Base-by-base conservation (phyloP, 1,140 invertebrate genomes). In the Drosophila pandora region DNA sequence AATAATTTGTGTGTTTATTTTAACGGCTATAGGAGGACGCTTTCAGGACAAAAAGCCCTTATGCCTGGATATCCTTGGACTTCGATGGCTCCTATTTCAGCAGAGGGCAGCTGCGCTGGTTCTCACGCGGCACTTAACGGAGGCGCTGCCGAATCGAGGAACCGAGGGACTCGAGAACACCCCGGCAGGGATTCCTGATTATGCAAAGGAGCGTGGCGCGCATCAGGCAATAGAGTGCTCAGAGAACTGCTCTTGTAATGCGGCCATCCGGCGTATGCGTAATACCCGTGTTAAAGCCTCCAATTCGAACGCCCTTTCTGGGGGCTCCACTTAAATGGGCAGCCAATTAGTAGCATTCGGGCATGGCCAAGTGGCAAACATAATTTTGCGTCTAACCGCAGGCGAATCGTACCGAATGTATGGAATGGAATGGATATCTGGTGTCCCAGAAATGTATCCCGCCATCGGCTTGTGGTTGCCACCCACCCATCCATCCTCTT, bases 1-100 rank as follows among this genome's bases (percentile, higher is more conserved):
- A 87, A 88, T 87, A 87, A 87, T 87, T 87, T 87, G 83, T 87
- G 83, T 87, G 82, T 87, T 87, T 87, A 87, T 87, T 87, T 87
- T 87, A 82, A 88, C 82, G 85, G 82, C 82, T 79, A 61, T 59
- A 54, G 60, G 53, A 43, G 43, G 64, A 60, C 65, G 70, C 80
- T 61, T 56, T 48, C 34, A 1, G 23, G 39, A 45, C 23, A 23
- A 45, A 32, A 21, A 53, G 49, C 39, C 5, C 17, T 68, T 50
- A 32, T 58, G 34, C 32, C 58, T 57, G 68, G 28, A 59, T 23
- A 34, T 28, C 32, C 43, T 55, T 56, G 23, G 45, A 2, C 21
- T 48, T 47, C 59, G 39, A 47, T 30, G 25, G 68, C 67, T 73
- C 52, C 67, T 58, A 43, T 58, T 58, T 41, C 67, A 49, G 12